Conservation (phyloP, 2,113 vertebrate species). For the Riparia riparia region DNA sequence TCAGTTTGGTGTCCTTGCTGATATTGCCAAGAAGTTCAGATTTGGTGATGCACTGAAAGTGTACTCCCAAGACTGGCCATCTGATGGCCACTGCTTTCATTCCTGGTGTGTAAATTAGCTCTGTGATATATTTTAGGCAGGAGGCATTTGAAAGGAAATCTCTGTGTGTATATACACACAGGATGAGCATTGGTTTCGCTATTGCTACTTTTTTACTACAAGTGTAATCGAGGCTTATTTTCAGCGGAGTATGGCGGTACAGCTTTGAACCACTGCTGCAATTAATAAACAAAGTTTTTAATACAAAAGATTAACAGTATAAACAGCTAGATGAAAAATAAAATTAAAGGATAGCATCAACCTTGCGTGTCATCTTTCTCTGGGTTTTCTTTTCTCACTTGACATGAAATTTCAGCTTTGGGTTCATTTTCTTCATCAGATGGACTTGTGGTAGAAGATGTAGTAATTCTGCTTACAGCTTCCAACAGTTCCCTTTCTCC, state of each 20-base stretch:
- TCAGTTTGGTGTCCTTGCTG: background rate
- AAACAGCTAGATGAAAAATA: background rate
- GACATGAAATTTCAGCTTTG: background rate
- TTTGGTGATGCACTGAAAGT: background rate
- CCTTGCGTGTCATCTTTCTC: background rate
- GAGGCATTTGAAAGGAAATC: background rate
- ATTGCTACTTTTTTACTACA: background rate
- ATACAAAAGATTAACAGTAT: background rate
- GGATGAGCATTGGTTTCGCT: background rate
- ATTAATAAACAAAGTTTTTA: background rate
- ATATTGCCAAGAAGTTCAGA: background rate
- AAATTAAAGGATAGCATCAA: background rate
- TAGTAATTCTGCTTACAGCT: background rate
- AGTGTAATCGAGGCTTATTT: background rate
- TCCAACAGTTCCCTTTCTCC: background rate
- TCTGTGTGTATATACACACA: background rate
- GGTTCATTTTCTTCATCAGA: slow-evolving; percentile 14
- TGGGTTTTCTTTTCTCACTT: background rate
- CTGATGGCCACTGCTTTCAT: background rate
- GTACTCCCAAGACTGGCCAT: background rate
- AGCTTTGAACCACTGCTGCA: background rate
- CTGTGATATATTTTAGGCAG: background rate
- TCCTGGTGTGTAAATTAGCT: background rate
- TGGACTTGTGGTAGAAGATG: background rate
- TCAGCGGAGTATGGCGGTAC: background rate